A percentile compares a stretch with the other conserved stretches of the same genome.
phyloP scores from a whole-genome alignment of 2,797 vertebrate species.

The Craterocephalus amniculus region DNA sequence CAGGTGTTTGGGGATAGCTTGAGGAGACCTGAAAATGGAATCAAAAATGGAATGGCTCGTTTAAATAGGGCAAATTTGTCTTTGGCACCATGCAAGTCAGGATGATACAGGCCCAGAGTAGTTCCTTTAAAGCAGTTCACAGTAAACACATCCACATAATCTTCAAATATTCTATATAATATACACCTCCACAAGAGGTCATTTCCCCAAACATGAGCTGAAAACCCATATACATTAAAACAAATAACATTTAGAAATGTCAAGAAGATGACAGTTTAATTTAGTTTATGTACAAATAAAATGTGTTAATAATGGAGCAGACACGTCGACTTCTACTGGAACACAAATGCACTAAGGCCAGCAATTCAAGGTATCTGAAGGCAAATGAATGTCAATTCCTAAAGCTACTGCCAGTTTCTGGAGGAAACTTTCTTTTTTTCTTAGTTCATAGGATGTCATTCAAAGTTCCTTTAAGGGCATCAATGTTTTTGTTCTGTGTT shows the following conservation, averaged over 20 bases:
- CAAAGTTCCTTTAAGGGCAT: background rate
- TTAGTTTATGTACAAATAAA: background rate
- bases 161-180: background rate
- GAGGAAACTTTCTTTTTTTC: background rate
- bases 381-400: background rate
- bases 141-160: background rate
- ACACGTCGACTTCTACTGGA: background rate
- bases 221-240: background rate
- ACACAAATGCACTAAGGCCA: background rate
- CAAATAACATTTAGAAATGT: background rate
- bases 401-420: background rate
- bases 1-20: slow-evolving; percentile 58
- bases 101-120: slow-evolving; percentile 13
- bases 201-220: background rate
- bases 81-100: slow-evolving; percentile 8
- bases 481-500: background rate
- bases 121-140: slow-evolving; percentile 28
- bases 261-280: background rate
- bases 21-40: slow-evolving; percentile 55
- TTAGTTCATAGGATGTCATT: background rate
- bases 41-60: slow-evolving; percentile 48
- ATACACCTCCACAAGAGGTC: background rate
- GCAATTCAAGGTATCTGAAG: background rate
- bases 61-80: slow-evolving; percentile 56
- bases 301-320: background rate